phyloP scores from a whole-genome alignment of 2,797 vertebrate genomes.

The Pteronotus mesoamericanus region DNA sequence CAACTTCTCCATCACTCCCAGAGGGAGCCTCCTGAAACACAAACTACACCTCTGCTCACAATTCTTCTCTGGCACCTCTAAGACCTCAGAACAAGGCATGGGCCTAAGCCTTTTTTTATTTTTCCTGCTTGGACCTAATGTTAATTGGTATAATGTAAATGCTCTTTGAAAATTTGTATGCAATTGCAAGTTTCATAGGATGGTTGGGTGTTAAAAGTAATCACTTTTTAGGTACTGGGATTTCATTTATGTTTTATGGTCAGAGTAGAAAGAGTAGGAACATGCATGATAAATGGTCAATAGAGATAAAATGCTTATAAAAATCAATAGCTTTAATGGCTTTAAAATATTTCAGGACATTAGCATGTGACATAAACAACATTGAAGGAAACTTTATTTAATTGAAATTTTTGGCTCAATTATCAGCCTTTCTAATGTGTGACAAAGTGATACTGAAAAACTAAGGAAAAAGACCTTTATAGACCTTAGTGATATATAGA shows the following conservation, averaged over 20 bases:
- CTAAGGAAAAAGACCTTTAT: constrained; percentile 10
- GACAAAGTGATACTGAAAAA: constrained; percentile 30
- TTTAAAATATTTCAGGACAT: constrained; percentile 52
- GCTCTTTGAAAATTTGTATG: background rate
- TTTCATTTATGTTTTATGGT: constrained; percentile 40
- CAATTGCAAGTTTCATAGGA: background rate
- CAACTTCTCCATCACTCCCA: background rate
- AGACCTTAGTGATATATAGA: background rate
- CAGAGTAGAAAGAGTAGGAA: constrained; percentile 11
- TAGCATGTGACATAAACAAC: constrained; percentile 53
- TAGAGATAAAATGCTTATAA: constrained; percentile 41
- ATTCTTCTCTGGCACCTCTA: background rate
- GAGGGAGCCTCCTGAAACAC: background rate
- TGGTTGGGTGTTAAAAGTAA: constrained; percentile 43
- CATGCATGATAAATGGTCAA: constrained; percentile 43
- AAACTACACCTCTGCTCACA: background rate
- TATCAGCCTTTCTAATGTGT: constrained; percentile 22
- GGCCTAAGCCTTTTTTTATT: background rate
- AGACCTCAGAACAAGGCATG: background rate
- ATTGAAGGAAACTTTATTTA: constrained; percentile 36
- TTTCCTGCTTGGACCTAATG: background rate
- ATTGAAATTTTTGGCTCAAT: constrained; percentile 13
- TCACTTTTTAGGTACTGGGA: background rate
- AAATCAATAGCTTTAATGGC: constrained; percentile 61
- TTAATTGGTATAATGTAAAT: background rate